Evolutionary conservation across 2,797 vertebrate genomes (phyloP).

Genomic region (Sitta carolinensis): DNA sequence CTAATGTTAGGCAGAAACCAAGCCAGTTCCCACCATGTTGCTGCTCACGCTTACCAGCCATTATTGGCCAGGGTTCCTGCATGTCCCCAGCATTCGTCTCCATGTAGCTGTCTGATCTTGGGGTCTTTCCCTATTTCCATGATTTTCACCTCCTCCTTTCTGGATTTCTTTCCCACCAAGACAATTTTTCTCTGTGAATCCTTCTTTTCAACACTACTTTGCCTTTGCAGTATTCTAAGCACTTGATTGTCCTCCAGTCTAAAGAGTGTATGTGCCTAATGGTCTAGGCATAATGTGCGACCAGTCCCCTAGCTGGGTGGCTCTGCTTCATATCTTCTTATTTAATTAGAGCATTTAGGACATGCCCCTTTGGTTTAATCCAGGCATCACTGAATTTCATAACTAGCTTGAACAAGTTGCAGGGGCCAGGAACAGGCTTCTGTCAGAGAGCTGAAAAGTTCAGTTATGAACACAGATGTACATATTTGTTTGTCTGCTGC

Average conservation of each 20-base stretch:
- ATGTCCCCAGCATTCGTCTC: not conserved
- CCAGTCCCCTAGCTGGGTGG: not conserved
- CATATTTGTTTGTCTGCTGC: not conserved
- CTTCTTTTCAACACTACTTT: not conserved
- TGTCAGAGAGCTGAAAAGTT: not conserved
- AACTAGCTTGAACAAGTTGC: not conserved
- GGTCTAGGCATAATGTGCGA: not conserved
- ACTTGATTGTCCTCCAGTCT: accelerated
- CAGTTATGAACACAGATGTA: not conserved
- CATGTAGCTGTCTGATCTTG: not conserved
- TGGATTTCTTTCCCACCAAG: not conserved
- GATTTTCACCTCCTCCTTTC: not conserved
- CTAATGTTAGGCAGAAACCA: accelerated
- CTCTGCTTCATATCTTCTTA: not conserved
- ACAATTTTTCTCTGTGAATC: not conserved
- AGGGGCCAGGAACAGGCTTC: not conserved
- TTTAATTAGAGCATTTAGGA: not conserved
- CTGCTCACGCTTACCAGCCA: not conserved
- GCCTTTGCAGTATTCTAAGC: not conserved
- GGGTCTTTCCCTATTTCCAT: not conserved
- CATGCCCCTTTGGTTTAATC: not conserved
- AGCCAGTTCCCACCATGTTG: accelerated
- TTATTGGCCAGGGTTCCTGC: not conserved
- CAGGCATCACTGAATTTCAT: not conserved
- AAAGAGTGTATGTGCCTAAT: not conserved